Base-by-base conservation (phyloP, 2,113 vertebrate species). In the Ramphastos sulfuratus region DNA sequence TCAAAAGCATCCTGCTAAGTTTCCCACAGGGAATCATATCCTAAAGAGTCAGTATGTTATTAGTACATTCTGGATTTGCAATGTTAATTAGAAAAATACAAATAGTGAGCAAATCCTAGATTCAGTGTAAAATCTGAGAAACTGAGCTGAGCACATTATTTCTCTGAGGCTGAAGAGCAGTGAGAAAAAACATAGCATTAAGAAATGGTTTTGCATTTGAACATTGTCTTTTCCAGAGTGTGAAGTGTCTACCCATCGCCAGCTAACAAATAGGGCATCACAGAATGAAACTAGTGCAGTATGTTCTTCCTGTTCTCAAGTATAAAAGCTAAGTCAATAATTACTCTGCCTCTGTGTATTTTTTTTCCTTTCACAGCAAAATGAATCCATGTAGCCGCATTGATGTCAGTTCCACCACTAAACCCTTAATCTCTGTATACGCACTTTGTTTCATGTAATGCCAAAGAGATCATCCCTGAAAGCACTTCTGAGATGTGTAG, bases 241-340 rank as follows among this genome's bases (percentile, higher is more conserved):
- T 67, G 54, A 95, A 78, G 15, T 89, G 63, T 82, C 66, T 82
- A 52, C 82, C 42, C 52, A 85, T 79, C 63, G 42, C 20, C 42
- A 92, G 54, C 54, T 85, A 72, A 72, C 74, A 66, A 90, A 86
- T 10, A 75, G 8, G 21, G 8, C 63, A 54, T 85, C 63, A 56
- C 2, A 69, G 78, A 82, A 82, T 74, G 55, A 73, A 37, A 6
- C 48, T 78, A 58, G 33, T 64, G 73, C 74, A 56, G 31, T 71
- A 31, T 72, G 66, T 66, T 79, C 59, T 87, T 71, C 61, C 17
- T 89, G 65, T 92, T 94, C 90, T 85, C 85, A 93, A 89, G 91
- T 44, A 89, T 21, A 82, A 82, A 88, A 65, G 70, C 74, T 87
- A 96, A 91, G 55, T 90, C 88, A 94, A 91, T 91, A 94, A 82